Evolutionary conservation across 2,888 invertebrate species (phyloP), one percentile per base, ranked within the genome.

Genomic region (Ctenicera cuprea): DNA sequence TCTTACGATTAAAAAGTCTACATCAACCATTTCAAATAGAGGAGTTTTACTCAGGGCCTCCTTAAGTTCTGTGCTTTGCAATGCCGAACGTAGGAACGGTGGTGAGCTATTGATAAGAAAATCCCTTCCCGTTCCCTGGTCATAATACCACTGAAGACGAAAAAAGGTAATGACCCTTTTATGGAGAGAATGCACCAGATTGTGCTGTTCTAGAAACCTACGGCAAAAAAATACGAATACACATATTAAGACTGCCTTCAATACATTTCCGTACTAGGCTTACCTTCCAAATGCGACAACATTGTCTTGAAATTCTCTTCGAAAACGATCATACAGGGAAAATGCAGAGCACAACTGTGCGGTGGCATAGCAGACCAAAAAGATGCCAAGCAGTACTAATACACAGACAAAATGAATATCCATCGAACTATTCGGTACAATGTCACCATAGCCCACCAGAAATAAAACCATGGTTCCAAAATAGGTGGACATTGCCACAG

Each of bases 1-100:
- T n/a, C 61, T 33, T 69, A 76, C 65, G 37, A 75, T 37, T 68
- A 45, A 62, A 14, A 65, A 76, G 54, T 71, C 76, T 48, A 59
- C 48, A 61, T 76, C 52, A 0, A 76, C 69, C 38, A 67, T 54
- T n/a, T 54, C n/a, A 52, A 74, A 71, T n/a, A 71, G 9, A 5
- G 61, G 54, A 9, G 26, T 41, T 33, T 71, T 37, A n/a, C 37
- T 38, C 18, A 71, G 16, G 8, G 57, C 64, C 12, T 20, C 9
- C 30, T 18, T 41, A 0, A 71, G 48, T 48, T 71, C 71, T n/a
- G 64, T 57, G 14, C 45, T 57, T 65, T 65, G 54, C n/a, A 65
- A 48, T 12, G 41, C 65, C 5, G 65, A 65, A 18, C 65, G 64
- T 33, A 71, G 37, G 4, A 41, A 57, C 0, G 65, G 37, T 14